Evolutionary conservation across 1,140 invertebrate species (phyloP), one percentile per base, ranked within the genome.

Genomic region (Zaprionus vittiger): DNA sequence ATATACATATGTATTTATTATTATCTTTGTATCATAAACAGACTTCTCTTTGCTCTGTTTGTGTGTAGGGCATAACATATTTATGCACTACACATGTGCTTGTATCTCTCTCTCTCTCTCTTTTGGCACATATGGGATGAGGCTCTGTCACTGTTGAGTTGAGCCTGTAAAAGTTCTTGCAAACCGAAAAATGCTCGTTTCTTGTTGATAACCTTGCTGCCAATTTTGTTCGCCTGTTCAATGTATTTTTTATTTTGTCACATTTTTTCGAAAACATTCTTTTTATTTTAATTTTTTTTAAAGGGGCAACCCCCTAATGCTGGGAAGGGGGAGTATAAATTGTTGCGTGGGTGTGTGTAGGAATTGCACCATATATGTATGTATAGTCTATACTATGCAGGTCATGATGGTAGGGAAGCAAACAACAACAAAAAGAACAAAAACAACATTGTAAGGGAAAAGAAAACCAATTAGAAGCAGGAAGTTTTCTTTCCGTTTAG

Each of bases 211-310:
- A 11, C 47, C 31, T 11, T 87, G 63, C 67, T 86, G 56, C 5
- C 20, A 56, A 71, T 76, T 71, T 83, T 86, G 83, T 15, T 41
- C 67, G 80, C 83, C 83, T 86, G 83, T 77, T 86, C 68, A 52
- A 80, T 77, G 80, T 73, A 83, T 86, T 85, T 85, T 85, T 85
- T 86, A 82, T 82, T 85, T 85, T 49, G 64, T 65, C 79, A 77
- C 52, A 79, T 79, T 86, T 86, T 86, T 86, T 79, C 73, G 15
- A 73, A 34, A 66, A 52, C 44, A 63, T 26, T 62, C 41, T 63
- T 70, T 59, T 52, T 61, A 54, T 41, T 56, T 47, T 38, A 38
- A 0, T 34, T n/a, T 64, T 52, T 24, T 24, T 14, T 37, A 9
- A 12, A 38, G 28, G 28, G 28, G 28, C 28, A 31, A 31, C 28